Conservation (phyloP, 2,888 invertebrate species). For the Chydorus sphaericus region DNA sequence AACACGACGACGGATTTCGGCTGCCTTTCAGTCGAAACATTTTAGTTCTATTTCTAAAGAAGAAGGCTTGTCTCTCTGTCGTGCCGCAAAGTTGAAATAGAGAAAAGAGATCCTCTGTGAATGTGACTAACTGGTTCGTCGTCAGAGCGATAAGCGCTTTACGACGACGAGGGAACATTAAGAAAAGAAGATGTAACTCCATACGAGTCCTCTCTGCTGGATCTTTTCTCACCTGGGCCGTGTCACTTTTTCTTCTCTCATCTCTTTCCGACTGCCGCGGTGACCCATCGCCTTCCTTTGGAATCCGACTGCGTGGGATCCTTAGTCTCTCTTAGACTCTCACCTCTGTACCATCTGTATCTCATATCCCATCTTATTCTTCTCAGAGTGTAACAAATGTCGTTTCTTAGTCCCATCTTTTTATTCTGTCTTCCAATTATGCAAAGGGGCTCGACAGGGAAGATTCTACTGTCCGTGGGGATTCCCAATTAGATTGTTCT, state of each 20-base stretch:
- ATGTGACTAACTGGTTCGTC: background rate
- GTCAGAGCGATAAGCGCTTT: background rate
- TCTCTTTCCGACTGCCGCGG: background rate
- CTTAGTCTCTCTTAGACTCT: background rate
- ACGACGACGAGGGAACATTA: slow-evolving; percentile 1
- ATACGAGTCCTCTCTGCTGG: background rate
- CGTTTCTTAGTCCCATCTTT: too few relatives aligned
- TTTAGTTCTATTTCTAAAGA: too few relatives aligned
- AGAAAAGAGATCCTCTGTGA: background rate
- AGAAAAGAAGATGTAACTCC: background rate
- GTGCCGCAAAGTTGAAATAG: background rate
- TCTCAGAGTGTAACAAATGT: too few relatives aligned
- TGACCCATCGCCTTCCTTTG: background rate
- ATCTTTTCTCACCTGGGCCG: slow-evolving; percentile 3
- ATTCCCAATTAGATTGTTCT: too few relatives aligned
- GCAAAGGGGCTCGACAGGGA: too few relatives aligned
- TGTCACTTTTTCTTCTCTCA: slow-evolving; percentile 1
- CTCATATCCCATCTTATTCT: background rate
- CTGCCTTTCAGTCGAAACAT: too few relatives aligned
- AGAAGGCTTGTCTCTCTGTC: background rate
- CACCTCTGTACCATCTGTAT: background rate
- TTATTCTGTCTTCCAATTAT: too few relatives aligned
- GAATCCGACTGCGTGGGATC: slow-evolving; percentile 1
- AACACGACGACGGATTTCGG: too few relatives aligned
- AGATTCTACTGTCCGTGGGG: too few relatives aligned